Evolutionary conservation across 2,113 vertebrate species (phyloP), one percentile per base, ranked within the genome.

Genomic region (Indri indri): DNA sequence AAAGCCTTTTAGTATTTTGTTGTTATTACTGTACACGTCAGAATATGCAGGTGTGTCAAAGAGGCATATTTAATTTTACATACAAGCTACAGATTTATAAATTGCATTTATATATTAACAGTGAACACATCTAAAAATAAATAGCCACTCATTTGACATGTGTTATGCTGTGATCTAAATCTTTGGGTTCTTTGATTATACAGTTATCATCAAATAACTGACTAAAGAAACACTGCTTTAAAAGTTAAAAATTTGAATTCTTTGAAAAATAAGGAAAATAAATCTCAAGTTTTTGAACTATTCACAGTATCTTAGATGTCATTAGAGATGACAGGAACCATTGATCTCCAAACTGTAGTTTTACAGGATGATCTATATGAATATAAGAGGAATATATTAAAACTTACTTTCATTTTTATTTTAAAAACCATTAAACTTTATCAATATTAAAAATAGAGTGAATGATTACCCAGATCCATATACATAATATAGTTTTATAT

Each of bases 1-100:
- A 96, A 95, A 94, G 17, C 5, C 61, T 97, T 89, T 94, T 25
- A 96, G 83, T 52, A 82, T 61, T 93, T 90, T 97, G 22, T 79
- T 94, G 32, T 87, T 95, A 30, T 93, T 92, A 42, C 37, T 63
- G 7, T 90, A 82, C 34, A 68, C 61, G 42, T 84, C 27, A 95
- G 37, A 94, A 87, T 96, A 85, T 96, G 47, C 20, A 77, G 9
- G 4, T 90, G 2, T 70, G 7, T 96, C 37, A 93, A 81, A 85
- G 71, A 79, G 45, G 54, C 23, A 90, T 95, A 77, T 73, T 97
- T 95, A 95, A 95, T 96, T 96, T 94, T 16, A 77, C 23, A 71
- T 91, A 65, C 6, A 92, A 50, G n/a, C 37, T 96, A 65, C 8
- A 88, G 27, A 94, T 94, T 96, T 91, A 80, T 88, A 82, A 91